Conservation (phyloP, 92 coral and sea anemone species). For the Pocillopora meandrina region DNA sequence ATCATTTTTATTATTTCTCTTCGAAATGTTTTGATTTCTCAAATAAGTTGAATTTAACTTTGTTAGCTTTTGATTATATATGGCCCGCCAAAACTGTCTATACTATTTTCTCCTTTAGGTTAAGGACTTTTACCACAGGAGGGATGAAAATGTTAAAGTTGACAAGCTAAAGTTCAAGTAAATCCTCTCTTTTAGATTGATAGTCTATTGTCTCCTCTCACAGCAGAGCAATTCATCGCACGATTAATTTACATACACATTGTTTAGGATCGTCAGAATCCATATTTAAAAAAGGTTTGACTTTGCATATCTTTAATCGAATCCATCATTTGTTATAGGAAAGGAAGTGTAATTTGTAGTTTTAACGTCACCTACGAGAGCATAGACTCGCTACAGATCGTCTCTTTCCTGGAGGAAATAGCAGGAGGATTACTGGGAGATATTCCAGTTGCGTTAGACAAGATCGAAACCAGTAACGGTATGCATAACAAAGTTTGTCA, state of each 20-base stretch:
- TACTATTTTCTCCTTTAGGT: not conserved
- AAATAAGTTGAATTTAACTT: too few relatives aligned
- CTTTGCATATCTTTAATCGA: too few relatives aligned
- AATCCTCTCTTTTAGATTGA: too few relatives aligned
- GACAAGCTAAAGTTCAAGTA: not conserved
- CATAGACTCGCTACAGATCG: slow-evolving; percentile 50
- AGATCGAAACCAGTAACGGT: slow-evolving; percentile 12
- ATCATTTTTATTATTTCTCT: not conserved
- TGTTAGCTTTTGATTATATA: too few relatives aligned
- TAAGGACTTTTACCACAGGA: not conserved
- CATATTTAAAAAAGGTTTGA: too few relatives aligned
- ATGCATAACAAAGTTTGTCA: not conserved
- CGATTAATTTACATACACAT: too few relatives aligned
- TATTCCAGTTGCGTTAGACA: slow-evolving; percentile 17
- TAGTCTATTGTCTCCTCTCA: too few relatives aligned
- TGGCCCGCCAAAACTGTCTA: not conserved
- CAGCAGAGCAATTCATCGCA: too few relatives aligned
- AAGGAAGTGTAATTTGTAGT: slow-evolving; percentile 51
- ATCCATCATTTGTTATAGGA: not conserved
- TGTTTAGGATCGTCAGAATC: too few relatives aligned
- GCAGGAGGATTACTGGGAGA: slow-evolving; percentile 36
- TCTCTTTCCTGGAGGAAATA: slow-evolving; percentile 47
- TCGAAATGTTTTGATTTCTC: not conserved
- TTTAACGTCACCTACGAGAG: slow-evolving; percentile 48
- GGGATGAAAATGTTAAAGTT: not conserved